Conservation (phyloP, 2,113 vertebrate genomes). For the Tachysurus fulvidraco region DNA sequence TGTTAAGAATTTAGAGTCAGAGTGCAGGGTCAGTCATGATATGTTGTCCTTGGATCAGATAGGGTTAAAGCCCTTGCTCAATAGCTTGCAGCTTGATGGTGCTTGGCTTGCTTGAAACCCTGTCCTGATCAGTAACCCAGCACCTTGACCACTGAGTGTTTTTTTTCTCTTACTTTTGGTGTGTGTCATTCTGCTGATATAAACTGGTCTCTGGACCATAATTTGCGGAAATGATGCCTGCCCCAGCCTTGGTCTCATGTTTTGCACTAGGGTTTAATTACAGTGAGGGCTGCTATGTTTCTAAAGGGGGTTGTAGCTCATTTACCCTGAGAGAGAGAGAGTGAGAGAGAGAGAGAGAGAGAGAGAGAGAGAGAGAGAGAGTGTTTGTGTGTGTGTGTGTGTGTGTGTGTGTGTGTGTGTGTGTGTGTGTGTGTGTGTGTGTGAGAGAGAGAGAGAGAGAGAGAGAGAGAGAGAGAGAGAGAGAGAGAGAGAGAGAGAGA, state of each 20-base stretch:
- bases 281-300: conserved; percentile 51
- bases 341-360: background rate
- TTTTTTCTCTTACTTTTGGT: background rate
- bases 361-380: no score
- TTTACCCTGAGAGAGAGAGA: conserved; percentile 15
- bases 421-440: conserved; percentile 2
- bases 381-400: conserved; percentile 21
- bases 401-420: conserved; percentile 28
- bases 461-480: background rate
- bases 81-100: no score
- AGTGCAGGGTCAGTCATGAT: no score
- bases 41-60: no score
- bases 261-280: conserved; percentile 77
- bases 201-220: conserved; percentile 58
- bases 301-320: conserved; percentile 44
- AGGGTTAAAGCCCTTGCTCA: no score
- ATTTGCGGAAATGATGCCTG: conserved; percentile 65
- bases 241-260: conserved; percentile 60
- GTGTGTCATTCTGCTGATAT: conserved; percentile 42
- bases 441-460: background rate
- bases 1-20: no score
- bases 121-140: no score
- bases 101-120: no score
- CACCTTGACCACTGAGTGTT: no score
- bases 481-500: background rate